Evolutionary conservation across 1,140 invertebrate genomes (phyloP), one percentile per base, ranked within the genome.

Genomic region (Hyles euphorbiae): DNA sequence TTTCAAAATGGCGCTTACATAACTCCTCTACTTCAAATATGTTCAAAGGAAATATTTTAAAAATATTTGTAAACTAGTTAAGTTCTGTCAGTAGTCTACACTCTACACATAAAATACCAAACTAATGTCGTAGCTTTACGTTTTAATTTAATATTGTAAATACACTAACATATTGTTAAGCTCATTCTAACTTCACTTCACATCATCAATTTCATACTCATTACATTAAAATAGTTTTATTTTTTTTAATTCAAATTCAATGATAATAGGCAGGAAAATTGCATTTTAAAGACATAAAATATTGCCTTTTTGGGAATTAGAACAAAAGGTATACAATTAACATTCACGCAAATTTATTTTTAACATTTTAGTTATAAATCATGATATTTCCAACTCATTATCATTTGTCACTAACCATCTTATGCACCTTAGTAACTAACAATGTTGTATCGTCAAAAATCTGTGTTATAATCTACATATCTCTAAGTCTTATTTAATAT

Each of bases 371-470:
- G 22, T 22, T 22, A 22, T 2, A 22, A 22, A 22, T 22, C 22
- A 22, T 22, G 22, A 22, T 22, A 22, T 22, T 22, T 22, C 22
- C 22, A 22, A 22, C 2, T 22, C 22, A 22, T 22, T 22, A 2
- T 22, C 8, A 40, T 8, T 40, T 8, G 36, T 40, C 5, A 40
- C 36, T 40, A 40, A 53, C 5, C 40, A 40, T 47, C 43, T 48
- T 48, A 48, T 47, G 49, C 66, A 71, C 56, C 33, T 63, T 70
- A 80, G 72, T 74, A 75, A 75, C 61, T 50, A 55, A 48, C 6
- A 52, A 10, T 34, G 61, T 74, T 61, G 45, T 77, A 78, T 86
- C 83, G 83, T 86, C 83, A 86, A 86, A 82, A 80, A 78, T 83
- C 83, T 86, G 83, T 86, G 83, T 82, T 86, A 86, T 81, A 74